Conservation (phyloP, 2,113 vertebrate genomes). For the Caracal caracal region DNA sequence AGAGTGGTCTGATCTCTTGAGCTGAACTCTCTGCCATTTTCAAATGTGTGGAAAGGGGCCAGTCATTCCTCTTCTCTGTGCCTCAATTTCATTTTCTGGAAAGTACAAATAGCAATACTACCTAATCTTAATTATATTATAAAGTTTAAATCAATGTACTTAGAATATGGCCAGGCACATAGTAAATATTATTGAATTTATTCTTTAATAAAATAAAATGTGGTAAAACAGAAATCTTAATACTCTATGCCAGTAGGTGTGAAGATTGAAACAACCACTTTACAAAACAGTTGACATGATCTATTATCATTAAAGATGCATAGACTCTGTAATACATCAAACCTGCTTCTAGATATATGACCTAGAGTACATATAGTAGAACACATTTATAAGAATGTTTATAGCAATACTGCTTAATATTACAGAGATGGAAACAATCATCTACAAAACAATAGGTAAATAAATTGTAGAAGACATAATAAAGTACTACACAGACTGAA, state of each 20-base stretch:
- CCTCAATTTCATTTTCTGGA: background rate
- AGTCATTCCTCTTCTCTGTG: background rate
- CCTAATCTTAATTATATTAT: background rate
- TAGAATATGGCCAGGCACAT: background rate
- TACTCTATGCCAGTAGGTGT: background rate
- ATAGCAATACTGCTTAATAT: constrained; percentile 17
- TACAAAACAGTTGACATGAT: constrained; percentile 35
- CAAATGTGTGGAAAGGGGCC: background rate
- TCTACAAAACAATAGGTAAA: constrained; percentile 4
- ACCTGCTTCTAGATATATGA: background rate
- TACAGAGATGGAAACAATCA: constrained; percentile 34
- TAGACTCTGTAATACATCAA: background rate
- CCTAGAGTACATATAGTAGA: background rate
- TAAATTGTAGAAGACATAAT: constrained; percentile 35
- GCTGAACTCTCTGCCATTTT: background rate
- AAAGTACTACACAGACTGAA: constrained; percentile 49
- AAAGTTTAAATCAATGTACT: constrained; percentile 3
- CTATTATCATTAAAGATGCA: constrained; percentile 34
- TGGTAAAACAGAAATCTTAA: background rate
- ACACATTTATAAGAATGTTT: constrained; percentile 49
- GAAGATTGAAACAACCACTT: background rate
- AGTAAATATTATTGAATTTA: background rate
- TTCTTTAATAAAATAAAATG: constrained; percentile 48
- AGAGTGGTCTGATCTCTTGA: background rate
- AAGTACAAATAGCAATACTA: background rate